Conservation (phyloP, 53 echinoderm and acorn worm species). For the Luidia sarsii region DNA sequence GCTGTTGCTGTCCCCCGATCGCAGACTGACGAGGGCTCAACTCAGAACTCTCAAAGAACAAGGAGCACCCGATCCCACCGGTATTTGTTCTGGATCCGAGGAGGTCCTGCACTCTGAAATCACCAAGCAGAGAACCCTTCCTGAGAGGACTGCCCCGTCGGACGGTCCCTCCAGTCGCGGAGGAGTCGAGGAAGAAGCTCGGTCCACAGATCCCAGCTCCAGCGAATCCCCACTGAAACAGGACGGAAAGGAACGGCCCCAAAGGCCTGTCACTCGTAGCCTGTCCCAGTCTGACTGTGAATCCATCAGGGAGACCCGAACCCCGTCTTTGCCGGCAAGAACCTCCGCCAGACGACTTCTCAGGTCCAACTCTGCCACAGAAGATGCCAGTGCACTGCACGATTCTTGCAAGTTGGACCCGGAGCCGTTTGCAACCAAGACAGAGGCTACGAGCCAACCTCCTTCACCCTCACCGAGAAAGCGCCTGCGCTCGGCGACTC, state of each 20-base stretch:
- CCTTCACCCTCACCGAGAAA: too few relatives aligned
- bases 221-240: neutral
- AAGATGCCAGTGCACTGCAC: neutral
- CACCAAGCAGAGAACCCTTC: neutral
- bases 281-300: conserved; percentile 14
- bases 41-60: conserved; percentile 11
- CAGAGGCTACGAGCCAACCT: too few relatives aligned
- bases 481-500: neutral
- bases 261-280: conserved; percentile 29
- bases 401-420: neutral
- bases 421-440: too few relatives aligned
- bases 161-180: too few relatives aligned
- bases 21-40: conserved; percentile 31
- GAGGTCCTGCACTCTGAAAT: neutral
- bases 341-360: neutral
- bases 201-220: neutral
- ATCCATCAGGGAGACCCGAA: neutral
- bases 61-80: neutral
- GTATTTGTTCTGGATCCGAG: too few relatives aligned
- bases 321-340: conserved; percentile 1
- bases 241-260: neutral
- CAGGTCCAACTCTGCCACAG: conserved; percentile 1
- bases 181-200: too few relatives aligned
- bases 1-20: conserved; percentile 46
- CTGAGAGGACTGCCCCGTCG: too few relatives aligned